Base-by-base conservation (phyloP, 2,888 invertebrate genomes). In the Pollenia griseotomentosa region DNA sequence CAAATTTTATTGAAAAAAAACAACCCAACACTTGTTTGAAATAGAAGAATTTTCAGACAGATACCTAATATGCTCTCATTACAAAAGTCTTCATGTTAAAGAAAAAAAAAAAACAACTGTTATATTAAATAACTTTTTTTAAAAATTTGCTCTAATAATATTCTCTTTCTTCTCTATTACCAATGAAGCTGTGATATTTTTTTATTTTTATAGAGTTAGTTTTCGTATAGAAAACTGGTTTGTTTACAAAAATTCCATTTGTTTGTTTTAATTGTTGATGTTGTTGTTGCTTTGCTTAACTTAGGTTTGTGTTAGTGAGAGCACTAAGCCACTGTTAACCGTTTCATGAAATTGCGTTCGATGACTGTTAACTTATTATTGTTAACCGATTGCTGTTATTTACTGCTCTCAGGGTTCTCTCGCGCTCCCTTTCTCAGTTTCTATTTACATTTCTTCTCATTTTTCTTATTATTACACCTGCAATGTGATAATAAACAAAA, bases 391-490 rank as follows among this genome's bases (percentile, higher is more conserved):
- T 70, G 11, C 51, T 75, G 77, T 71, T 81, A 63, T 42, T 11
- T 33, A 11, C n/a, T 44, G 0, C 46, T 51, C 12, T 68, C 10
- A n/a, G 33, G 33, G 33, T 33, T 10, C 16, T 14, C 14, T 51
- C 6, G 11, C 9, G 23, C 42, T 65, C 53, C 40, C 66, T 59
- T 70, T 40, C 73, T 74, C 40, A 33, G 14, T 46, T 19, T 51
- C 42, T 48, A 65, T 57, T 61, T 70, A 79, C 55, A 57, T 68
- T 65, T 74, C 1, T 80, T 65, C 0, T 33, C n/a, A 48, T 55
- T 14, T 51, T 70, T 48, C 65, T 77, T 61, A 74, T 68, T 80
- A 74, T 84, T 87, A 87, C 87, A 87, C 87, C 87, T 87, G 87
- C 87, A 84, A 57, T 77, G 70, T n/a, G 53, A 80, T 74, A 55